Percentiles rank a stretch among this genome's conserved stretches.
Evolutionary conservation across 2,113 vertebrate species (phyloP).

Genomic region (Rhynchomys soricoides): DNA sequence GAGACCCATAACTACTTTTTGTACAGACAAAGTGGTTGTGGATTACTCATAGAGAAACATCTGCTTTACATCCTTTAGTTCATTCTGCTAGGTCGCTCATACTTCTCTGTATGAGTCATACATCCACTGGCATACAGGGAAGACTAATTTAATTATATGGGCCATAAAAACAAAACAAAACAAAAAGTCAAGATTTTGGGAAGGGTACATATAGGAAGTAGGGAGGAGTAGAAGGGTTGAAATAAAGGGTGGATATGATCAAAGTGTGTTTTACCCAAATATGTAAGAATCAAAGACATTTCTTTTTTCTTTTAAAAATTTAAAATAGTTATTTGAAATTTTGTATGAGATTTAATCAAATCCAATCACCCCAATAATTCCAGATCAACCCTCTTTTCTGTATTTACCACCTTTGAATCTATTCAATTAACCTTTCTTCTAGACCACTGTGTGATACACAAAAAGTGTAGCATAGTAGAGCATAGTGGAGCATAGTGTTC

Average conservation of each 20-base stretch:
- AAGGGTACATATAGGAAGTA: not conserved
- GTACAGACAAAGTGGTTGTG: not conserved
- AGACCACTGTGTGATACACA: too few relatives aligned
- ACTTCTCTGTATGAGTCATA: not conserved
- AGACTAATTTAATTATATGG: not conserved
- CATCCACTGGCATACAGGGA: not conserved
- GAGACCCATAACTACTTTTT: not conserved
- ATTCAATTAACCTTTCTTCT: too few relatives aligned
- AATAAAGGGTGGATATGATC: not conserved
- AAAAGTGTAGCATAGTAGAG: too few relatives aligned
- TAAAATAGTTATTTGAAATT: not conserved
- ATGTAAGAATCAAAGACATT: not conserved
- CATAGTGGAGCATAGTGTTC: too few relatives aligned
- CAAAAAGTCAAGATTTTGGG: not conserved
- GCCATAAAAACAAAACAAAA: not conserved
- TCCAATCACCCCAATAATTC: too few relatives aligned
- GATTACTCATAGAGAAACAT: not conserved
- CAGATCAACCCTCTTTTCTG: too few relatives aligned
- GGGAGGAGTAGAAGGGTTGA: not conserved
- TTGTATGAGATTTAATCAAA: too few relatives aligned
- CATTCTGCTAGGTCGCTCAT: not conserved
- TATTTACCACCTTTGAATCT: too few relatives aligned
- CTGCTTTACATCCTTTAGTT: not conserved
- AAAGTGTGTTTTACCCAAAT: not conserved
- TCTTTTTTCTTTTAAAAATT: too few relatives aligned